Evolutionary conservation across 2,113 vertebrate genomes (phyloP).

Genomic region (Psophia crepitans): DNA sequence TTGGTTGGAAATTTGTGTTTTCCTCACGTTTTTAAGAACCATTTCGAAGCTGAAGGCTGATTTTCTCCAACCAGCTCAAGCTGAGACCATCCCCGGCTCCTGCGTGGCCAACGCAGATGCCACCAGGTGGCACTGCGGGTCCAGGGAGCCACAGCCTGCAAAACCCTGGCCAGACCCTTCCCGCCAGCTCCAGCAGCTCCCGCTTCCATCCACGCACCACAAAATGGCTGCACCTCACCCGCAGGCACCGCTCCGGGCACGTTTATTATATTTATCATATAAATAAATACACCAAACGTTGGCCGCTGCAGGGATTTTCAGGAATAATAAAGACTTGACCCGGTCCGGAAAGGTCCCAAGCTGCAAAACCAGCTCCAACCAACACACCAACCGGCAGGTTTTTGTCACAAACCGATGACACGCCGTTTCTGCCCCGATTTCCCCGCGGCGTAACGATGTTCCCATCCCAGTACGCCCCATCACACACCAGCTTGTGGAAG

Average conservation of each 20-base stretch:
- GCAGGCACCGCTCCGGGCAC: fast-evolving
- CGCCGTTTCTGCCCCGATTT: fast-evolving
- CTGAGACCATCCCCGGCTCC: fast-evolving
- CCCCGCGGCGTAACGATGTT: fast-evolving
- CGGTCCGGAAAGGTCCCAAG: not conserved
- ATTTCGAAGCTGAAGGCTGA: not conserved
- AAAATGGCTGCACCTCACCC: not conserved
- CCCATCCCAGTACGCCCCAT: fast-evolving
- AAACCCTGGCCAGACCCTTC: not conserved
- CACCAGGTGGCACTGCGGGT: not conserved
- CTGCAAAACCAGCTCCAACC: not conserved
- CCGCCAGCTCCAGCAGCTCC: not conserved
- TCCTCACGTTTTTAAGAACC: fast-evolving
- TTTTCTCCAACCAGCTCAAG: fast-evolving
- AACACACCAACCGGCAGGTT: fast-evolving
- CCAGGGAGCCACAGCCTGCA: not conserved
- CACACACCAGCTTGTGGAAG: fast-evolving
- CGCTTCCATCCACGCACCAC: not conserved
- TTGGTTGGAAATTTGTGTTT: fast-evolving
- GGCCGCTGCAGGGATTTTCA: not conserved
- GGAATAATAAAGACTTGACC: not conserved
- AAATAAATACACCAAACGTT: too few species aligned
- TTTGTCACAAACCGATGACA: fast-evolving
- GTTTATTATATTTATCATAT: too few species aligned
- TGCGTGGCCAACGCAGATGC: not conserved